These are phyloP conservation scores for Psylliodes chrysocephalus DNA, from an alignment of 2,888 invertebrate species.

Conservation along the genomic window DNA sequence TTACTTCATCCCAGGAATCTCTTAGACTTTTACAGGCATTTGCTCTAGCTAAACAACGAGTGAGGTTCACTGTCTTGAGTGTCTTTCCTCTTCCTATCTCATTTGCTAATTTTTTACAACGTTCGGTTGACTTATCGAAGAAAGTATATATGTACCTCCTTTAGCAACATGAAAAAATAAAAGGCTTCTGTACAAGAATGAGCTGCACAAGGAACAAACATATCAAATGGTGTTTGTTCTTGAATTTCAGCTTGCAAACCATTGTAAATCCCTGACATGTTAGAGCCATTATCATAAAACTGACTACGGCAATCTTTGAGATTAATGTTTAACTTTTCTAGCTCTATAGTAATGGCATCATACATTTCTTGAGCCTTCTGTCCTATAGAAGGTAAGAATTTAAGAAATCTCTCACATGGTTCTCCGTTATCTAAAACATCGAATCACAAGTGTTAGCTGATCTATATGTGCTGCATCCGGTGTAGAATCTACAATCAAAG, in stretches of 20 bases:
- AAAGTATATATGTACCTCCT: conserved; percentile 19
- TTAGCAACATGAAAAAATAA: conserved; percentile 18
- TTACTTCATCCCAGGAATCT: conserved; percentile 21
- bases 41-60: background rate
- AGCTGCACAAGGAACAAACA: conserved; percentile 41
- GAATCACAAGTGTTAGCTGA: too few species aligned
- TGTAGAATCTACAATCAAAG: conserved; percentile 18
- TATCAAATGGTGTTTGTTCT: conserved; percentile 46
- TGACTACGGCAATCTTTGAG: conserved; percentile 46
- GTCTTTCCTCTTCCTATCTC: conserved; percentile 19
- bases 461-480: conserved; percentile 18
- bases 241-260: conserved; percentile 51
- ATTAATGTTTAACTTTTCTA: conserved; percentile 5
- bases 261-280: conserved; percentile 45
- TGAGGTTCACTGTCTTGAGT: too few species aligned
- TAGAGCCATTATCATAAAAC: conserved; percentile 52
- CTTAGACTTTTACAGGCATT: too few species aligned
- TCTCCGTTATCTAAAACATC: background rate
- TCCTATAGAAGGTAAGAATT: background rate
- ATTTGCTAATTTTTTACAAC: conserved; percentile 21
- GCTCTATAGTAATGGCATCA: conserved; percentile 12
- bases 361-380: conserved; percentile 11
- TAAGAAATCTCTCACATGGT: too few species aligned
- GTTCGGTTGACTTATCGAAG: conserved; percentile 13
- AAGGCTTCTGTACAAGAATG: conserved; percentile 43